phyloP scores from a whole-genome alignment of 2,888 invertebrate species.

The Mactromeris polynyma region DNA sequence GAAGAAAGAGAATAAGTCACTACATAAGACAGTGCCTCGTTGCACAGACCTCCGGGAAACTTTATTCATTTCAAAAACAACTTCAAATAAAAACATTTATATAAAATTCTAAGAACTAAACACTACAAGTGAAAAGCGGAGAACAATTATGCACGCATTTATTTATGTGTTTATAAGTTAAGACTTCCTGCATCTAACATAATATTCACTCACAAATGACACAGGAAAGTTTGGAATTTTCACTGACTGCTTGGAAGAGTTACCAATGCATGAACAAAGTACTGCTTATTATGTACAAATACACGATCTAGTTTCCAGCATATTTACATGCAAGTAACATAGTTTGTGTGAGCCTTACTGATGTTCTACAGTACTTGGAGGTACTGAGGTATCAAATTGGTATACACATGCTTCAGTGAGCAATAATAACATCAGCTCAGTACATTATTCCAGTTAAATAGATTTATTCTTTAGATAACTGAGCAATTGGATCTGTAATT shows the following conservation, averaged over 20 bases:
- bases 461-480: not conserved
- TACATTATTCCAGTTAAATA: not conserved
- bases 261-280: not conserved
- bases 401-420: not conserved
- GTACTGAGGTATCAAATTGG: not conserved
- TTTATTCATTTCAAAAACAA: too few species aligned
- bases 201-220: too few species aligned
- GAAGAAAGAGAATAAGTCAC: too few species aligned
- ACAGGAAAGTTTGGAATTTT: not conserved
- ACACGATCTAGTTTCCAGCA: not conserved
- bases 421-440: not conserved
- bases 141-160: too few species aligned
- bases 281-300: not conserved
- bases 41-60: too few species aligned
- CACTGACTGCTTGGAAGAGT: not conserved
- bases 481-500: too few species aligned
- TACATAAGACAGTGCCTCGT: too few species aligned
- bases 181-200: too few species aligned
- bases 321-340: not conserved
- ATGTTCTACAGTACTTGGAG: not conserved
- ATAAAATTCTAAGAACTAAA: too few species aligned
- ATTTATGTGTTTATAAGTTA: too few species aligned
- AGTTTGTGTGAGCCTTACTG: not conserved
- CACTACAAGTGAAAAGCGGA: too few species aligned
- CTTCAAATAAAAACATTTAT: too few species aligned